Conservation (phyloP, 2,888 invertebrate genomes). For the Cephus spinipes region DNA sequence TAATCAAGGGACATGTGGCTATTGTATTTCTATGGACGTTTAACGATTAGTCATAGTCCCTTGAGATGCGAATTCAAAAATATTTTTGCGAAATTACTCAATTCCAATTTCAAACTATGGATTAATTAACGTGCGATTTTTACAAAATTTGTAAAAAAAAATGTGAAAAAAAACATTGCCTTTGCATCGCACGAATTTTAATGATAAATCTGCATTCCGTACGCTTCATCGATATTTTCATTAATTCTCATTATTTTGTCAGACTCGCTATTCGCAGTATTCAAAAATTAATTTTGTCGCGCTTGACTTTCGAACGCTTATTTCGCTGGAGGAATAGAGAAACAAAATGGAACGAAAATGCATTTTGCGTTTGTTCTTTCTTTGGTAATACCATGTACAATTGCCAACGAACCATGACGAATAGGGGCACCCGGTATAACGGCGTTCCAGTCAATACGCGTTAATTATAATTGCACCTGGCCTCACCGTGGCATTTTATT, state of each 20-base stretch:
- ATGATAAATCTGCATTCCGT: too few relatives aligned
- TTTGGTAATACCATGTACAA: not conserved
- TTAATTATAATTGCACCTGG: constrained; percentile 7
- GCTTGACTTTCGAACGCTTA: not conserved
- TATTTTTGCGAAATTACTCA: not conserved
- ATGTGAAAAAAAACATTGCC: too few relatives aligned
- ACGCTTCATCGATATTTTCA: not conserved
- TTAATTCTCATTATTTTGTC: not conserved
- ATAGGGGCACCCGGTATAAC: not conserved
- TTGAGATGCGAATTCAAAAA: not conserved
- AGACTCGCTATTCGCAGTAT: not conserved
- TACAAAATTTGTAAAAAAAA: not conserved
- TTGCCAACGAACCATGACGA: not conserved
- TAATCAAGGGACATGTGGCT: not conserved
- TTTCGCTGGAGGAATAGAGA: not conserved
- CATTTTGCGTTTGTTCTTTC: not conserved
- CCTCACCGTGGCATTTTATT: not conserved
- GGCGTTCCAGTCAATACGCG: constrained; percentile 2
- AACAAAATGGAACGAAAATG: not conserved
- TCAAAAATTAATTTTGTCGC: not conserved
- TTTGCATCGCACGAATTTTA: too few relatives aligned
- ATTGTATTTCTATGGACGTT: not conserved
- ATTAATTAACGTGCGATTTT: not conserved
- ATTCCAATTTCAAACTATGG: not conserved
- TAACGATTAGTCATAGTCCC: not conserved